These are phyloP conservation scores for Pangasius macronema DNA, from an alignment of 2,797 vertebrate species.

Conservation along the genomic window DNA sequence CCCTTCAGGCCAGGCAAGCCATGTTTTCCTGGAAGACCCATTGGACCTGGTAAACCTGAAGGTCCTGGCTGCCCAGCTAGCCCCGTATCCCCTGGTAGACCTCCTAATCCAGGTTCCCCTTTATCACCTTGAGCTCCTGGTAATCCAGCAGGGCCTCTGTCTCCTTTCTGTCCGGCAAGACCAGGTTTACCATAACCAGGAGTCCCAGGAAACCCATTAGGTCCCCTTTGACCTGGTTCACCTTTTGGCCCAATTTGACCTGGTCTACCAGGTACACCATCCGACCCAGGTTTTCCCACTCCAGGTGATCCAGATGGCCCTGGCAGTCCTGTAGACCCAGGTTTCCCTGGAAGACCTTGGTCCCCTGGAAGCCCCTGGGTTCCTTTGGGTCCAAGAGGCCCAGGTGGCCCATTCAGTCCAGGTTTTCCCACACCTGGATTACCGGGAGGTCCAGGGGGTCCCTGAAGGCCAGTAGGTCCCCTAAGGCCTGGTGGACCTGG, in stretches of 20 bases:
- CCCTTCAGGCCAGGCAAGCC: constrained; percentile 88
- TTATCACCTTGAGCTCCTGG: constrained; percentile 86
- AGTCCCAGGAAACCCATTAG: constrained; percentile 85
- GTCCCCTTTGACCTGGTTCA: constrained; percentile 79
- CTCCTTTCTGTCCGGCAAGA: constrained; percentile 86
- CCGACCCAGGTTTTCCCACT: constrained; percentile 80
- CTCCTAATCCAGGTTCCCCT: constrained; percentile 85
- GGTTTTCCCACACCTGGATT: constrained; percentile 81
- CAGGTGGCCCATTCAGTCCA: constrained; percentile 84
- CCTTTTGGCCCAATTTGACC: constrained; percentile 84
- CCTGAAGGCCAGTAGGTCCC: constrained; percentile 80
- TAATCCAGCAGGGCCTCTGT: constrained; percentile 84
- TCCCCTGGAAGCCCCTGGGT: constrained; percentile 81
- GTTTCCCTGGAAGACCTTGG: constrained; percentile 77
- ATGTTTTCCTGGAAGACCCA: constrained; percentile 93
- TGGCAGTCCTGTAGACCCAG: constrained; percentile 80
- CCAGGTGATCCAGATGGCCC: constrained; percentile 83
- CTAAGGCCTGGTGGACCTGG: constrained; percentile 81
- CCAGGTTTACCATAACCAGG: constrained; percentile 94
- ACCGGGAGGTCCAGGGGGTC: constrained; percentile 79
- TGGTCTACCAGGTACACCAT: constrained; percentile 84
- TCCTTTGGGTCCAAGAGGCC: constrained; percentile 83
- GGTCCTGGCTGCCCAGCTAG: constrained; percentile 83
- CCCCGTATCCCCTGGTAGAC: constrained; percentile 83
- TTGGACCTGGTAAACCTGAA: constrained; percentile 86